Percentiles rank a stretch among this genome's conserved stretches.
Evolutionary conservation across 2,888 invertebrate species (phyloP).

Genomic region (Camponotus fellah): DNA sequence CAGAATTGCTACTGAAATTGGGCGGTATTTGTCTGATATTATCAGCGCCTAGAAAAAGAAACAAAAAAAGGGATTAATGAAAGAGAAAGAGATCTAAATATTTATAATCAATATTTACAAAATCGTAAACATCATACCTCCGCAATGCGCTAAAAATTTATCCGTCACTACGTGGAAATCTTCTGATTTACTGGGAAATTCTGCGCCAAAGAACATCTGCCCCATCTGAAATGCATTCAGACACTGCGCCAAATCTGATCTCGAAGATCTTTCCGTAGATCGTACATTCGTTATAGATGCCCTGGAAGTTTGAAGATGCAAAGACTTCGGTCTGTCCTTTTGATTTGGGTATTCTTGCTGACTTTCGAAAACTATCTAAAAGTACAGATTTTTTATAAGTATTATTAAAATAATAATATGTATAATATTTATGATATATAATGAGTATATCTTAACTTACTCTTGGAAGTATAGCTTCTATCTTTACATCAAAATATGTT

Average conservation of each 20-base stretch:
- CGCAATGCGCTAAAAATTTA: constrained; percentile 92
- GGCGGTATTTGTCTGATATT: constrained; percentile 78
- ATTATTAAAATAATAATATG: background rate
- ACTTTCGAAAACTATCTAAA: constrained; percentile 92
- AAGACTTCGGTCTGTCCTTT: constrained; percentile 94
- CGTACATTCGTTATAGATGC: constrained; percentile 91
- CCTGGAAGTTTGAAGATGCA: constrained; percentile 94
- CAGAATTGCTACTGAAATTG: constrained; percentile 84
- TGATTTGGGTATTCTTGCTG: constrained; percentile 92
- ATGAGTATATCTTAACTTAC: constrained; percentile 86
- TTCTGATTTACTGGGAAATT: constrained; percentile 91
- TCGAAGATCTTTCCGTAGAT: constrained; percentile 89
- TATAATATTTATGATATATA: constrained; percentile 14
- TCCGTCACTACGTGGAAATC: constrained; percentile 94
- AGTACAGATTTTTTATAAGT: constrained; percentile 29
- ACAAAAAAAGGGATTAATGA: background rate
- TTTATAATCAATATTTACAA: constrained; percentile 13
- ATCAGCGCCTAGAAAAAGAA: constrained; percentile 82
- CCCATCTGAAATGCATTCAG: constrained; percentile 92
- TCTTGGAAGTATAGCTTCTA: constrained; percentile 97
- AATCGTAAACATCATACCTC: constrained; percentile 80
- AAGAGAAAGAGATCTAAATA: constrained; percentile 23
- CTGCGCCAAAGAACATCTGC: constrained; percentile 91
- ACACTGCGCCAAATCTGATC: constrained; percentile 93
- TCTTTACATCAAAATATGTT: constrained; percentile 93